These are phyloP conservation scores for Ivindomyrus marchei DNA, from an alignment of 2,113 vertebrate species.

Conservation along the genomic window DNA sequence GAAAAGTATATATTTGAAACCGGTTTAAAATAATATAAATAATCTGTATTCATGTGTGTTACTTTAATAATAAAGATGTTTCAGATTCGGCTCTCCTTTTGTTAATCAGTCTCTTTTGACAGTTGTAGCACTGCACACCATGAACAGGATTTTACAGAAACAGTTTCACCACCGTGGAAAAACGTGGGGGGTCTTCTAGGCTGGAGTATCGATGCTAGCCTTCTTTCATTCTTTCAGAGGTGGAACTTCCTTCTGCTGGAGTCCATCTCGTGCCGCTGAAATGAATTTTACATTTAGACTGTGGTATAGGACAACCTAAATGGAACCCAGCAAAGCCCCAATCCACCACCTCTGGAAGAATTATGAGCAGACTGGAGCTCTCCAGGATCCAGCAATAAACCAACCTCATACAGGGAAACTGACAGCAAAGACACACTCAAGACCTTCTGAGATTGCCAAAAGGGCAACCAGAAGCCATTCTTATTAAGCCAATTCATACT, in stretches of 20 bases:
- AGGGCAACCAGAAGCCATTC: background rate
- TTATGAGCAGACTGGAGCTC: background rate
- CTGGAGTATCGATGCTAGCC: background rate
- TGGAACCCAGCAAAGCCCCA: background rate
- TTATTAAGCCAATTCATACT: background rate
- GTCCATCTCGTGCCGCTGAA: slow-evolving; percentile 95
- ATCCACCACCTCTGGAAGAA: background rate
- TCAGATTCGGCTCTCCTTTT: background rate
- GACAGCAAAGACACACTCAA: background rate
- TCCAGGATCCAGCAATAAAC: background rate
- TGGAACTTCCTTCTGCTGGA: slow-evolving; percentile 92
- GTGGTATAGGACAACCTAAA: background rate
- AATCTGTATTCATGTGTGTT: background rate
- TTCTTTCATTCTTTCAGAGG: slow-evolving; percentile 55
- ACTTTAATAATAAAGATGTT: background rate
- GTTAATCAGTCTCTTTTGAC: background rate
- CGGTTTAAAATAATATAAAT: background rate
- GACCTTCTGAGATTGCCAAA: background rate
- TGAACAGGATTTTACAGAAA: background rate
- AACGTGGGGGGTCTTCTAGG: background rate
- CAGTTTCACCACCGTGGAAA: background rate
- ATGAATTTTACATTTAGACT: slow-evolving; percentile 31
- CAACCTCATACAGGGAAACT: background rate
- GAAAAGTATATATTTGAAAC: background rate
- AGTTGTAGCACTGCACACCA: background rate